A percentile compares a stretch with the other conserved stretches of the same genome.
These are phyloP conservation scores for Pseudobourletiella spinata DNA, from an alignment of 1,140 invertebrate genomes.

Conservation along the genomic window DNA sequence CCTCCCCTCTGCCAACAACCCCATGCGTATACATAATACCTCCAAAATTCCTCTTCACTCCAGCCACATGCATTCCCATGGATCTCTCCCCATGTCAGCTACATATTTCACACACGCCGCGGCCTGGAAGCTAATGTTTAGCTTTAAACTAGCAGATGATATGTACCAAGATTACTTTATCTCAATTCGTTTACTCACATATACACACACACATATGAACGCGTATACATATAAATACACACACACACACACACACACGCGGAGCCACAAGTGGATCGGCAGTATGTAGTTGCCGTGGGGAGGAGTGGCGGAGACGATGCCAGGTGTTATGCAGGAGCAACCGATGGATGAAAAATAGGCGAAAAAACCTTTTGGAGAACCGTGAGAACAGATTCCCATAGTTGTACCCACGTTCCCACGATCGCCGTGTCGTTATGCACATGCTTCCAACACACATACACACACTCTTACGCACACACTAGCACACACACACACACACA, in stretches of 20 bases:
- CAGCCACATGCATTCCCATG: slow-evolving; percentile 5
- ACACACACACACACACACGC: not conserved
- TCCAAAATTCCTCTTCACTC: too few relatives aligned
- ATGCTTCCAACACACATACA: too few relatives aligned
- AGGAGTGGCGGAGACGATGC: slow-evolving; percentile 23
- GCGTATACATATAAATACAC: too few relatives aligned
- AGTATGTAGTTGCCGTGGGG: not conserved
- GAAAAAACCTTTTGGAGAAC: slow-evolving; percentile 32
- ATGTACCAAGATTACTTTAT: not conserved
- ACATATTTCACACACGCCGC: not conserved
- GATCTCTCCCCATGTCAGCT: not conserved
- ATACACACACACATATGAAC: not conserved
- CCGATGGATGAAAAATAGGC: slow-evolving; percentile 26
- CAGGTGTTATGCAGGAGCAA: slow-evolving; percentile 35
- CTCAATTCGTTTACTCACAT: not conserved
- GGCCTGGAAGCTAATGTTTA: not conserved
- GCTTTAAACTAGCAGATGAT: too few relatives aligned
- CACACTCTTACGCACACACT: too few relatives aligned
- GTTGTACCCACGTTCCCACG: slow-evolving; percentile 33
- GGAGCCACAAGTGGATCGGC: not conserved
- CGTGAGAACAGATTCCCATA: slow-evolving; percentile 33
- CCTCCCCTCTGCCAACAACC: too few relatives aligned
- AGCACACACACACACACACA: too few relatives aligned
- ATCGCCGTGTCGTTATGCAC: slow-evolving; percentile 28
- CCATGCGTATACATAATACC: too few relatives aligned